phyloP scores from a whole-genome alignment of 2,888 invertebrate species.

The Neuroscelio doddi region DNA sequence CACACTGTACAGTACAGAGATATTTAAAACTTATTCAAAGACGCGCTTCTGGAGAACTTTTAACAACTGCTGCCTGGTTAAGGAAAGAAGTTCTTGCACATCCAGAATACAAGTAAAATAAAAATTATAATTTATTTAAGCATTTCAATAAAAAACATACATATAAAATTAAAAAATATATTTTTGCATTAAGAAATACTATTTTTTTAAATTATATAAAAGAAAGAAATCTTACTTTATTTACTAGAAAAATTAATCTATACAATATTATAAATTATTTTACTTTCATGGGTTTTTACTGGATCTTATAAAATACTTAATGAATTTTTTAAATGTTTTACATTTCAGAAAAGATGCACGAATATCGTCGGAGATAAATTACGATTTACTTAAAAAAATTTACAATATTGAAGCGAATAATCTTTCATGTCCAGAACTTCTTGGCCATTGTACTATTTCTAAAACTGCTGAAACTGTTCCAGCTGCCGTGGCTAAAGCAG shows the following conservation, averaged over 20 bases:
- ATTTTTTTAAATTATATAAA: no score
- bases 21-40: conserved; percentile 94
- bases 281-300: no score
- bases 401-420: conserved; percentile 82
- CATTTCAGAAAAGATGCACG: conserved; percentile 86
- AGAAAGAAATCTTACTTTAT: no score
- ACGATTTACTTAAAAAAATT: conserved; percentile 88
- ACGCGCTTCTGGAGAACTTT: conserved; percentile 89
- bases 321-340: conserved; percentile 47
- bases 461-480: conserved; percentile 92
- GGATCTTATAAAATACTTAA: background rate
- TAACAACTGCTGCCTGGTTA: conserved; percentile 96
- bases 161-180: no score
- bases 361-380: conserved; percentile 90
- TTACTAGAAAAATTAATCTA: no score
- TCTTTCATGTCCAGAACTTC: conserved; percentile 81
- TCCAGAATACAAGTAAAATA: conserved; percentile 87
- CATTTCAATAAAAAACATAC: no score
- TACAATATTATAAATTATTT: no score
- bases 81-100: conserved; percentile 91
- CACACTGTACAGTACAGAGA: conserved; percentile 96
- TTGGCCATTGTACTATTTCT: conserved; percentile 82
- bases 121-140: no score
- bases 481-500: conserved; percentile 79
- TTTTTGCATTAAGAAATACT: no score